Percentiles rank a stretch among this genome's conserved stretches.
Evolutionary conservation across 2,113 vertebrate species (phyloP).

Genomic region (Thinocorus orbignyianus): DNA sequence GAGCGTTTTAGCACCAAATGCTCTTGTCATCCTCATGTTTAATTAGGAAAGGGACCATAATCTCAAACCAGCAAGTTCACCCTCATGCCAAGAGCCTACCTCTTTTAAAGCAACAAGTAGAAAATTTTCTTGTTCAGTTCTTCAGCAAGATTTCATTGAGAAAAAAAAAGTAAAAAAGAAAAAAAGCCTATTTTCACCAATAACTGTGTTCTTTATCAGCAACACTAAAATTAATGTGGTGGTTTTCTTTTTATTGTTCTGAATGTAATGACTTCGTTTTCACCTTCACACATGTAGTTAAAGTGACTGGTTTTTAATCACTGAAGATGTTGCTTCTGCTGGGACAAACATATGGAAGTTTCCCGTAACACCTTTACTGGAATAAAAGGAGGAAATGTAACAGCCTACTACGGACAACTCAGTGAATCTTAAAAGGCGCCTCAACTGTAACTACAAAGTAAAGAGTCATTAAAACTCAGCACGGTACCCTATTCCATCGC

Average conservation of each 20-base stretch:
- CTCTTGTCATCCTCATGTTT: neutral
- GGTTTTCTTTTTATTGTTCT: neutral
- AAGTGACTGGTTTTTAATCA: too few relatives aligned
- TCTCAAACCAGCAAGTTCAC: neutral
- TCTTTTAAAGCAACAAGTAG: neutral
- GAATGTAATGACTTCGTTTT: neutral
- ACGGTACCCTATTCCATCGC: fast-evolving
- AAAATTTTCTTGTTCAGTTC: neutral
- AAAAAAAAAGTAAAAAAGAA: neutral
- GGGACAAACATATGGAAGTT: neutral
- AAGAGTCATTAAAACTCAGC: neutral
- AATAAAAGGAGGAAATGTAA: neutral
- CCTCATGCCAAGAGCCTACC: neutral
- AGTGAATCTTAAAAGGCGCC: neutral
- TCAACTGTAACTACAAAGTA: neutral
- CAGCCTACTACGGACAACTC: neutral
- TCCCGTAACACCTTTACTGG: neutral
- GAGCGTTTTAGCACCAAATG: neutral
- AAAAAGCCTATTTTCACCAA: neutral
- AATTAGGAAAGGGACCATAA: neutral
- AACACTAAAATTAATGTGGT: neutral
- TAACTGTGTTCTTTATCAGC: neutral
- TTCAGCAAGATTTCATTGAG: neutral
- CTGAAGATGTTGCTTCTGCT: neutral
- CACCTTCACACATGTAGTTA: neutral